Base-by-base conservation (phyloP, 2,113 vertebrate species). In the Atrichornis clamosus region DNA sequence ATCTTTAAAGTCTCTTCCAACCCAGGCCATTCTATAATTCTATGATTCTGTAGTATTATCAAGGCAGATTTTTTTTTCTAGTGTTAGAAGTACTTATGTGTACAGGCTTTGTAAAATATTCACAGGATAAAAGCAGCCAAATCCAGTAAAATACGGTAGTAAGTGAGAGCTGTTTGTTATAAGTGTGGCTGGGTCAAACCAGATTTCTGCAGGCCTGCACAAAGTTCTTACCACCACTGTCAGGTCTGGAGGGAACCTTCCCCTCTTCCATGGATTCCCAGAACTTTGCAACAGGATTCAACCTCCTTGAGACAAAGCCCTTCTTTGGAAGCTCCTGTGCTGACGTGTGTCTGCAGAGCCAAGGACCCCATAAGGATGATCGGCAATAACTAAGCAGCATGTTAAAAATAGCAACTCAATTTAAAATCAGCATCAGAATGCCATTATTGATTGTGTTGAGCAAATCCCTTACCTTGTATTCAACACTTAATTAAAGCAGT, bases 371-470 rank as follows among this genome's bases (percentile, higher is more conserved):
- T 64, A 33, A 79, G 84, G 80, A 72, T 68, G 73, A 75, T 13
- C 22, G 87, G 62, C 89, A 96, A 72, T 63, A 95, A 76, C 58
- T 49, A 87, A 87, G 73, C 72, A 82, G 84, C 69, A 12, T 30
- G 77, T 89, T 95, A 96, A 95, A 97, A 96, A 95, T 84, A 96
- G 87, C 84, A 92, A 95, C 93, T 82, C 84, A 93, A 84, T 96
- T 97, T 82, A 91, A 85, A 65, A 69, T 82, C 87, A 82, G 91
- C 81, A 93, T 95, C 89, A 93, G 84, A 94, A 95, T 87, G 84
- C 47, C 41, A 7, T 75, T 96, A 96, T 95, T 84, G 96, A 96
- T 95, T 91, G 95, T 72, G 80, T 64, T 79, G 62, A 95, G 84
- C 89, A 95, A 97, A 96, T 95, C 93, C 89, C 81, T 91, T 89